phyloP scores from a whole-genome alignment of 2,888 invertebrate genomes.

The Fragum fragum region DNA sequence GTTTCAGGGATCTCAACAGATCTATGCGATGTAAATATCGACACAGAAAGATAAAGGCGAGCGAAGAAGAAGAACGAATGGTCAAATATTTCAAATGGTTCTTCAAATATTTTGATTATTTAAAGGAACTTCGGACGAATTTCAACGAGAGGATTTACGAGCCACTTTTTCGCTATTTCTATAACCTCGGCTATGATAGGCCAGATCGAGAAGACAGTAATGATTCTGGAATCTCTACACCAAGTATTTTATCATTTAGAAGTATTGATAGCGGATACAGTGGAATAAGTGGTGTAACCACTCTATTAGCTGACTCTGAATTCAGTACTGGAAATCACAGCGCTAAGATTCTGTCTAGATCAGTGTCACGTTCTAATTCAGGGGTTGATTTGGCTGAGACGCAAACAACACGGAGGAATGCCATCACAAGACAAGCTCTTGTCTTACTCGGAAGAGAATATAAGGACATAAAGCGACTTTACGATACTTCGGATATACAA shows the following conservation, averaged over 20 bases:
- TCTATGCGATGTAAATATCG: conserved; percentile 57
- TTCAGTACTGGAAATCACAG: conserved; percentile 5
- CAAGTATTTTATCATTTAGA: conserved; percentile 71
- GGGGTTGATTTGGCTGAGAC: conserved; percentile 63
- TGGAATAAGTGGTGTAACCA: conserved; percentile 61
- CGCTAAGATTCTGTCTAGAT: conserved; percentile 35
- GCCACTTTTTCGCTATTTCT: conserved; percentile 79
- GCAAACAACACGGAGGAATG: conserved; percentile 62
- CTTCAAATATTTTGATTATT: conserved; percentile 77
- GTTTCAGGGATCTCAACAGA: conserved; percentile 61
- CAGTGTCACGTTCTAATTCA: conserved; percentile 18
- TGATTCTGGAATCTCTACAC: conserved; percentile 72
- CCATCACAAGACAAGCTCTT: conserved; percentile 77
- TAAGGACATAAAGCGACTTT: conserved; percentile 77
- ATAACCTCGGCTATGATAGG: conserved; percentile 63
- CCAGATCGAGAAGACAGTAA: conserved; percentile 68
- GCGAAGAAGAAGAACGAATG: conserved; percentile 64
- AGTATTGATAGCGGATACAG: conserved; percentile 70
- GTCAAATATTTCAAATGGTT: conserved; percentile 81
- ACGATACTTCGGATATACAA: conserved; percentile 79
- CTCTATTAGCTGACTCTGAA: conserved; percentile 31
- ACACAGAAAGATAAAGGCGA: conserved; percentile 57
- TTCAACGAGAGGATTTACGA: conserved; percentile 78
- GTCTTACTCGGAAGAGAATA: conserved; percentile 75
- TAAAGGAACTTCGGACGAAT: conserved; percentile 73